These are phyloP conservation scores for Chaitophorus viminalis DNA, from an alignment of 2,888 invertebrate genomes.

Conservation along the genomic window DNA sequence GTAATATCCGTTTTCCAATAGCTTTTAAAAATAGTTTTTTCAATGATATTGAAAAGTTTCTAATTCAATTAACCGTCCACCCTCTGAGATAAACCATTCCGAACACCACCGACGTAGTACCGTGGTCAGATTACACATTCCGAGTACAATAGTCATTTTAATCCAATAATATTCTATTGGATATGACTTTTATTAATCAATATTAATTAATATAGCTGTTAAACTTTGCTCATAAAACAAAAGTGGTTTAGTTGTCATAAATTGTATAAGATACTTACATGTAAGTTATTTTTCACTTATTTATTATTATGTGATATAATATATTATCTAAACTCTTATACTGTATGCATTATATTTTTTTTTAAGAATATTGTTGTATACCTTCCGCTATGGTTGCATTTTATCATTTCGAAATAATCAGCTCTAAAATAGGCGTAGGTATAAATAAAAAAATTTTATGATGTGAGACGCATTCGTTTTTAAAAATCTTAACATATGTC, in stretches of 20 bases:
- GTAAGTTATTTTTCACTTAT: too few species aligned
- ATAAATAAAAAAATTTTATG: not conserved
- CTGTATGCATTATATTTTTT: too few species aligned
- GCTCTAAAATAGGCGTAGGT: not conserved
- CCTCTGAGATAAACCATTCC: not conserved
- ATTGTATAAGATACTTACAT: not conserved
- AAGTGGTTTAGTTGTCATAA: not conserved
- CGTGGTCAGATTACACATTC: constrained; percentile 49
- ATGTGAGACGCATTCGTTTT: not conserved
- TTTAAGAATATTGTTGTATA: not conserved
- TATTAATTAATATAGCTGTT: not conserved
- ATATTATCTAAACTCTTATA: too few species aligned
- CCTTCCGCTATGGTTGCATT: not conserved
- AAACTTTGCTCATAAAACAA: constrained; percentile 24
- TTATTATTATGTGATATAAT: too few species aligned
- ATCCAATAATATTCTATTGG: not conserved
- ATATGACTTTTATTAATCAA: constrained; percentile 17
- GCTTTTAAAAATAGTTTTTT: constrained; percentile 34
- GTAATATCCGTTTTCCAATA: constrained; percentile 41
- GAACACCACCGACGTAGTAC: not conserved
- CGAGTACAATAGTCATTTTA: constrained; percentile 27
- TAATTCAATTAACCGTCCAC: constrained; percentile 44
- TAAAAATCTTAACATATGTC: not conserved
- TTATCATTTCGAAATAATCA: not conserved
- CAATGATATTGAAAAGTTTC: constrained; percentile 44